Evolutionary conservation across 2,797 vertebrate genomes (phyloP).

Genomic region (Siniperca undulata): DNA sequence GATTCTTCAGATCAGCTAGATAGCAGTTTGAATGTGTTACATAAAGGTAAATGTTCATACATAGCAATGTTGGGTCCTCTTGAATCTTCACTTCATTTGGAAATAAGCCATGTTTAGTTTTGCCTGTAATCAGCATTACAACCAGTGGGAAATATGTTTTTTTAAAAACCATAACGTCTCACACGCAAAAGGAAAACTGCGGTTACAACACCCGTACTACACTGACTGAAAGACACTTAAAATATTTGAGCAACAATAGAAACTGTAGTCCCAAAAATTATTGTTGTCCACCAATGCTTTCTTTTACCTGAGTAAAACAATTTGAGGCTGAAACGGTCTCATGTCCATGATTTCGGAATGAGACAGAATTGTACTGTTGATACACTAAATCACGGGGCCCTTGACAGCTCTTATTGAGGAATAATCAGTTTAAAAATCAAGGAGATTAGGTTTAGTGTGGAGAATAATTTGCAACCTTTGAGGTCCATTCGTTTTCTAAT

Average conservation of each 20-base stretch:
- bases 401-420: not conserved
- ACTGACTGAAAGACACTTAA: too few species aligned
- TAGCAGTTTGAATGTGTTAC: too few species aligned
- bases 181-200: not conserved
- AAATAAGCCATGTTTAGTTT: too few species aligned
- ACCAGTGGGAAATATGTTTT: too few species aligned
- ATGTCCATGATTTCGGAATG: too few species aligned
- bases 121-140: too few species aligned
- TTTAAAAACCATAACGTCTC: not conserved
- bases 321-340: not conserved
- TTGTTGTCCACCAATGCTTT: not conserved
- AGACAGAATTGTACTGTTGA: too few species aligned
- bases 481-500: slow-evolving; percentile 38
- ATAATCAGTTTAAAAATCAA: not conserved
- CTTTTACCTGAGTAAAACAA: not conserved
- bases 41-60: too few species aligned
- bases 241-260: not conserved
- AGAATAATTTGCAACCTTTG: not conserved
- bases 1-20: too few species aligned
- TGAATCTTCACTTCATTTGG: too few species aligned
- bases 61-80: too few species aligned
- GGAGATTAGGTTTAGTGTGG: not conserved
- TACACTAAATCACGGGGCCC: too few species aligned
- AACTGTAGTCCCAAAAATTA: not conserved
- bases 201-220: not conserved